Conservation (phyloP, 2,113 vertebrate genomes). For the cat (Felis catus) region F.catus_Fca126_mat1.0 CM031428.1:32334501-32335000, state of each 20-base stretch:
- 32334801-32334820: neutral
- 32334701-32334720: neutral
- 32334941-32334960: neutral
- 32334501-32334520: neutral
- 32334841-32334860: neutral
- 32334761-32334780: neutral
- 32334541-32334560: neutral
- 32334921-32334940: neutral
- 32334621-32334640: neutral
- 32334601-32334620: neutral
- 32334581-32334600: neutral
- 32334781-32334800: neutral
- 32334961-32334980: neutral
- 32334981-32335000: neutral
- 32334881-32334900: neutral
- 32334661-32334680: neutral
- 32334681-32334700: rapidly evolving
- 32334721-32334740: neutral
- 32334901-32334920: neutral
- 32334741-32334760: too few species aligned
- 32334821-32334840: neutral
- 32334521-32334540: neutral
- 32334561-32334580: neutral
- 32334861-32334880: neutral
- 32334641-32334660: neutral